Evolutionary conservation across 1,140 invertebrate genomes (phyloP).

Genomic region (Penaeus japonicus): DNA sequence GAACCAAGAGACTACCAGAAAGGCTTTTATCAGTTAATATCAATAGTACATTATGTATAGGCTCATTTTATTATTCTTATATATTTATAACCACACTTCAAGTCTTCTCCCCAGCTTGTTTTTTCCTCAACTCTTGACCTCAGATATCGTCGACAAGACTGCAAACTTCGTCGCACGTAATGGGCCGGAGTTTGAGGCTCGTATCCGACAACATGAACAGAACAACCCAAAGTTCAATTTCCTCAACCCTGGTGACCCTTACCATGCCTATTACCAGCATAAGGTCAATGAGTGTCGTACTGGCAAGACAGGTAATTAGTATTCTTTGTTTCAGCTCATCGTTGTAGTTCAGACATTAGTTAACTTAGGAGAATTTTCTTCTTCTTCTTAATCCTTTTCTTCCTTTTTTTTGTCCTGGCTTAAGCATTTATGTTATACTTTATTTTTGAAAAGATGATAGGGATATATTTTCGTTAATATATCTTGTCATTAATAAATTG

Average conservation of each 20-base stretch:
- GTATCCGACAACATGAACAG: slow-evolving; percentile 95
- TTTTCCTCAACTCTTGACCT: slow-evolving; percentile 56
- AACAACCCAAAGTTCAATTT: slow-evolving; percentile 99
- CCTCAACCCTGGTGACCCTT: slow-evolving; percentile 95
- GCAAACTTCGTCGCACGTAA: slow-evolving; percentile 98
- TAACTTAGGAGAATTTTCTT: too few species aligned
- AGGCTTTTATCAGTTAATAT: too few species aligned
- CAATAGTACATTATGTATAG: too few species aligned
- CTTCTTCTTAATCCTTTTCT: too few species aligned
- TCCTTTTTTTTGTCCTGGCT: too few species aligned
- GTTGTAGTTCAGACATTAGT: neutral
- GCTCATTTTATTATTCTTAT: too few species aligned
- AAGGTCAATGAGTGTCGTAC: slow-evolving; percentile 97
- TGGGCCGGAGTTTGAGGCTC: slow-evolving; percentile 97
- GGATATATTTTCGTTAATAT: too few species aligned
- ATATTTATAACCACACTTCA: too few species aligned
- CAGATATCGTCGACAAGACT: slow-evolving; percentile 98
- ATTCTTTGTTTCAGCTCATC: neutral
- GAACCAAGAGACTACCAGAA: too few species aligned
- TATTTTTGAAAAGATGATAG: too few species aligned
- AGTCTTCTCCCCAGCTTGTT: neutral
- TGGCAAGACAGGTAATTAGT: slow-evolving; percentile 74
- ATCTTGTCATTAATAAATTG: too few species aligned
- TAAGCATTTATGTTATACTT: too few species aligned
- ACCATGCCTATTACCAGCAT: slow-evolving; percentile 98